Percentiles rank a stretch among this genome's conserved stretches.
These are phyloP conservation scores for Pogona vitticeps DNA, from an alignment of 2,113 vertebrate species.

Conservation along the genomic window DNA sequence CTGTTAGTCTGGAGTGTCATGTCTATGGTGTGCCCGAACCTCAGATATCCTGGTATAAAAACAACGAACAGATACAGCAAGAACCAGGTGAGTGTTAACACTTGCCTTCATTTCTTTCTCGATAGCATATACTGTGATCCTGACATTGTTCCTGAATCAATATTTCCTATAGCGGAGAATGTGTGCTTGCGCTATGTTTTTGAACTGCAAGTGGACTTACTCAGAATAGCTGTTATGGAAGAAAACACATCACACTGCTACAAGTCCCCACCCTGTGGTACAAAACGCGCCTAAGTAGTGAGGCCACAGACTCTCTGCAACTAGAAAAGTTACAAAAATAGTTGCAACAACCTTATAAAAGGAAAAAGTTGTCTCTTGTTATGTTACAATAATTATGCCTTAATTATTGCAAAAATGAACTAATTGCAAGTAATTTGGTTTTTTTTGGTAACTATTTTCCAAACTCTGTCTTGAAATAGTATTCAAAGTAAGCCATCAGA, in stretches of 20 bases:
- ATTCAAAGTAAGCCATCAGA: not conserved
- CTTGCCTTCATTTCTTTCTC: not conserved
- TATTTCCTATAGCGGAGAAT: too few relatives aligned
- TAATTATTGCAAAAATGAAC: not conserved
- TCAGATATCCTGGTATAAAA: conserved; percentile 91
- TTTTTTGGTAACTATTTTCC: not conserved
- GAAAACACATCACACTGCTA: too few relatives aligned
- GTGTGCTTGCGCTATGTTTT: too few relatives aligned
- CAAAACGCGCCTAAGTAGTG: too few relatives aligned
- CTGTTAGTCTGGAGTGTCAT: conserved; percentile 83
- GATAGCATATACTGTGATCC: too few relatives aligned
- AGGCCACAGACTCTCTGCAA: too few relatives aligned
- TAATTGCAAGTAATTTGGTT: not conserved
- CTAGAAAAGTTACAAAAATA: too few relatives aligned
- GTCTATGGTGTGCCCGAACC: conserved; percentile 85
- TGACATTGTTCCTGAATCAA: too few relatives aligned
- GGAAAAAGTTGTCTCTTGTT: too few relatives aligned
- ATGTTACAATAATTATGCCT: too few relatives aligned
- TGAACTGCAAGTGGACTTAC: not conserved
- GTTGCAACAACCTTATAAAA: too few relatives aligned
- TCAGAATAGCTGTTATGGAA: not conserved
- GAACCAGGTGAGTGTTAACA: conserved; percentile 84
- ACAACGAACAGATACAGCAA: conserved; percentile 81
- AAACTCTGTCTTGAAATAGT: not conserved
- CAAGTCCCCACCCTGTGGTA: too few relatives aligned